Evolutionary conservation across 2,113 vertebrate genomes (phyloP), one percentile per base, ranked within the genome.

Genomic region (Eurypyga helias): DNA sequence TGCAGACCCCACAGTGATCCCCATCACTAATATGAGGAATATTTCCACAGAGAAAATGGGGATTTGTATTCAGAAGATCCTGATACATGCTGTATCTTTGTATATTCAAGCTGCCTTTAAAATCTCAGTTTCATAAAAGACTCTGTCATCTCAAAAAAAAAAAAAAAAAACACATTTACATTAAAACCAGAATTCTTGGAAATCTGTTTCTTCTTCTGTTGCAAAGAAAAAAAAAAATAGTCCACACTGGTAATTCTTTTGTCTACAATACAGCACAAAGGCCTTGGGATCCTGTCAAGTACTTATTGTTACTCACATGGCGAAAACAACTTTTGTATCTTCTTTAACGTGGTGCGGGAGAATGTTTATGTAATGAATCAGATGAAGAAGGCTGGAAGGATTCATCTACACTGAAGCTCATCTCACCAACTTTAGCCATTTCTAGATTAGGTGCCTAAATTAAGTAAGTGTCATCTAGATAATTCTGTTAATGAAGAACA

Each of bases 121-220:
- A 91, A 49, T 72, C 54, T 73, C 45, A 20, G 28, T 71, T 92
- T 89, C 83, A 76, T 92, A 84, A 95, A 96, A 90, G 45, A 25
- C 36, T 71, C 26, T 87, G 73, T 60, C 72, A 66, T 84, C 60
- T 70, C 55, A 43, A 48, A 77, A 91, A 89, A 87, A 92, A 92
- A n/a, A n/a, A n/a, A n/a, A n/a, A n/a, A n/a, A n/a, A n/a, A n/a
- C n/a, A 92, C 24, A 82, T 60, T 89, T 83, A 92, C 81, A 82
- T 89, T 84, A 91, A 82, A 94, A 85, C 10, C 77, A 92, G 69
- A 90, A 83, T 92, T 96, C 83, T 51, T 92, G 69, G 90, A 95
- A 96, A 94, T 75, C 46, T 81, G 26, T 75, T 93, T 87, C 4
- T 51, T 89, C 72, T 87, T 87, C 80, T 93, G 43, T 60, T 93